Evolutionary conservation across 2,113 vertebrate genomes (phyloP).

Genomic region (Fulmarus glacialis): DNA sequence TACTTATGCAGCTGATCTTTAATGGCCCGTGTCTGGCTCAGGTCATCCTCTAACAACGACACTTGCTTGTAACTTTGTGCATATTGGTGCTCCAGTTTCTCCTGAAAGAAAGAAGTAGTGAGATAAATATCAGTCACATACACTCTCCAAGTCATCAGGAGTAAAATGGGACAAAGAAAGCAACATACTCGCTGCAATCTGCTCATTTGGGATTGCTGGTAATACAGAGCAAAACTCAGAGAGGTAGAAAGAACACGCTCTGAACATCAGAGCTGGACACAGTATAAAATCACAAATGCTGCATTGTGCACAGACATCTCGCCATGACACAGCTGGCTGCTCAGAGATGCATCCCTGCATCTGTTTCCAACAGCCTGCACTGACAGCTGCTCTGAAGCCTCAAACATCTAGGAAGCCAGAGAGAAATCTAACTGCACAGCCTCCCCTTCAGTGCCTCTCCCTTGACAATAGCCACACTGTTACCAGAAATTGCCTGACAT

Average conservation of each 20-base stretch:
- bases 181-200: background rate
- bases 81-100: slow-evolving; percentile 96
- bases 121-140: background rate
- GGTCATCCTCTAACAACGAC: slow-evolving; percentile 91
- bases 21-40: slow-evolving; percentile 92
- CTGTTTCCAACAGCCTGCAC: slow-evolving; percentile 2
- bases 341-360: background rate
- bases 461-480: background rate
- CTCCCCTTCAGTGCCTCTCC: background rate
- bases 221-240: background rate
- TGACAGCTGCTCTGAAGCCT: slow-evolving; percentile 16
- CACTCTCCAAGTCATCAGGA: background rate
- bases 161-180: background rate
- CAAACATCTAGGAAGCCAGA: background rate
- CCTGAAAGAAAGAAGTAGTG: slow-evolving; percentile 68
- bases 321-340: background rate
- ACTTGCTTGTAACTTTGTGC: slow-evolving; percentile 97
- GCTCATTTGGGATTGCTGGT: background rate
- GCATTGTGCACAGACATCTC: background rate
- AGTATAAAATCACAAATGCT: background rate
- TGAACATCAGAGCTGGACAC: background rate
- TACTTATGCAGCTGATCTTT: slow-evolving; percentile 98
- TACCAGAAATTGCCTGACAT: background rate
- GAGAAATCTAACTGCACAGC: background rate
- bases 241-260: background rate